Conservation (phyloP, 2,888 invertebrate genomes). For the Epinotia ramella region DNA sequence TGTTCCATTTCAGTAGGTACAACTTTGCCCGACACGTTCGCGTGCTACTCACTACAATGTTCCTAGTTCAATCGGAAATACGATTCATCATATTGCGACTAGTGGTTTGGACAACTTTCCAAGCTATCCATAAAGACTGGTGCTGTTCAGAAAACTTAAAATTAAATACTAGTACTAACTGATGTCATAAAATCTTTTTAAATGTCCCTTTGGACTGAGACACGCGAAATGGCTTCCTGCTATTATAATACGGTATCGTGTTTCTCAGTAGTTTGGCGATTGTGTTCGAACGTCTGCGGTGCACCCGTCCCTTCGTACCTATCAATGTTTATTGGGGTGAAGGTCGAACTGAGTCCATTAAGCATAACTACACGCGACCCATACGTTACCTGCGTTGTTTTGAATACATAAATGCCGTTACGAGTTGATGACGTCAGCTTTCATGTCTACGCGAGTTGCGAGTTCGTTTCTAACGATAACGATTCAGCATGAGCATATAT, state of each 20-base stretch:
- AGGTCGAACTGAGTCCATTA: conserved; percentile 41
- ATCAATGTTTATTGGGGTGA: conserved; percentile 43
- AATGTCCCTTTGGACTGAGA: conserved; percentile 59
- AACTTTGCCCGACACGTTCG: conserved; percentile 18
- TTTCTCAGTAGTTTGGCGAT: conserved; percentile 56
- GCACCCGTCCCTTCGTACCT: conserved; percentile 32
- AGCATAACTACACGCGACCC: conserved; percentile 42
- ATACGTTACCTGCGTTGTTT: conserved; percentile 37
- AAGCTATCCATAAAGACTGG: conserved; percentile 27
- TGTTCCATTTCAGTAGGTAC: conserved; percentile 9
- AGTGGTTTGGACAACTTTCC: conserved; percentile 34
- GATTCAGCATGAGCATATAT: not conserved
- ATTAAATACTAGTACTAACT: conserved; percentile 50
- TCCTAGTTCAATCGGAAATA: conserved; percentile 29
- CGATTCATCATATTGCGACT: conserved; percentile 18
- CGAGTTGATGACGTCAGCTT: conserved; percentile 16
- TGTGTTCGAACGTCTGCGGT: conserved; percentile 5
- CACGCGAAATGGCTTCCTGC: conserved; percentile 67
- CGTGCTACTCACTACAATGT: conserved; percentile 30
- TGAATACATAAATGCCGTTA: conserved; percentile 17
- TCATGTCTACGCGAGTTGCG: not conserved
- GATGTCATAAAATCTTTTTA: conserved; percentile 58
- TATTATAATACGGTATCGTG: conserved; percentile 65
- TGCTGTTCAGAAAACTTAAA: conserved; percentile 27
- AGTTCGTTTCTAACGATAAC: not conserved